These are phyloP conservation scores for Syngnathus typhle DNA, from an alignment of 2,113 vertebrate species.

Conservation along the genomic window DNA sequence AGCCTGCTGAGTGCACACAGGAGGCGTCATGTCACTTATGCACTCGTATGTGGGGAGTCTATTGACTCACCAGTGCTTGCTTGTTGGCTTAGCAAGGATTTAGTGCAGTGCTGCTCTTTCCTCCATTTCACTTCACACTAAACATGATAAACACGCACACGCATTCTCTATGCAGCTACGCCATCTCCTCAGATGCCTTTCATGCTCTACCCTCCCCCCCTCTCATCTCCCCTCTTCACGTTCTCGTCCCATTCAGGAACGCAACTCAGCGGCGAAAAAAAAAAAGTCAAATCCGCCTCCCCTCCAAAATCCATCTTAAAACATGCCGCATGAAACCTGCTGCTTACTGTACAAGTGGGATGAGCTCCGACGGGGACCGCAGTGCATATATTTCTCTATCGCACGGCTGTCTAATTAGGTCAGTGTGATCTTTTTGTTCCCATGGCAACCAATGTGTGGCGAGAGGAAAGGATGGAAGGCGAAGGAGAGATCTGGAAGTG, in stretches of 20 bases:
- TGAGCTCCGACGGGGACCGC: slow-evolving; percentile 30
- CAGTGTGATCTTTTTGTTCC: slow-evolving; percentile 61
- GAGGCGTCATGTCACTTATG: background rate
- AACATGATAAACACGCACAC: background rate
- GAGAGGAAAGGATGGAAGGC: slow-evolving; percentile 11
- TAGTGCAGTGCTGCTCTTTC: background rate
- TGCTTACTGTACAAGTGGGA: slow-evolving; percentile 29
- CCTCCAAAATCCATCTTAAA: background rate
- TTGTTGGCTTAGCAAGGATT: background rate
- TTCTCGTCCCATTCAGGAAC: background rate
- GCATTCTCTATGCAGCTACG: background rate
- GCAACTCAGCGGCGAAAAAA: background rate
- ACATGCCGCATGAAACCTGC: slow-evolving; percentile 27
- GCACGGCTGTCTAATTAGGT: slow-evolving; percentile 67
- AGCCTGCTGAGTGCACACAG: background rate
- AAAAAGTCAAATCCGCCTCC: background rate
- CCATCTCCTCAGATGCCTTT: background rate
- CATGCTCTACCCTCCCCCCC: background rate
- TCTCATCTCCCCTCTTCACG: background rate
- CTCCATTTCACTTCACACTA: slow-evolving; percentile 4
- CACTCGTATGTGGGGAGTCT: background rate
- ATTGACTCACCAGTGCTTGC: background rate
- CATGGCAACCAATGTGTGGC: slow-evolving; percentile 57
- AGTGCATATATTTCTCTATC: slow-evolving; percentile 65
- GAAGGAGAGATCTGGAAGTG: slow-evolving; percentile 12